Conservation (phyloP, 2,888 invertebrate genomes). For the Agrypnus murinus region DNA sequence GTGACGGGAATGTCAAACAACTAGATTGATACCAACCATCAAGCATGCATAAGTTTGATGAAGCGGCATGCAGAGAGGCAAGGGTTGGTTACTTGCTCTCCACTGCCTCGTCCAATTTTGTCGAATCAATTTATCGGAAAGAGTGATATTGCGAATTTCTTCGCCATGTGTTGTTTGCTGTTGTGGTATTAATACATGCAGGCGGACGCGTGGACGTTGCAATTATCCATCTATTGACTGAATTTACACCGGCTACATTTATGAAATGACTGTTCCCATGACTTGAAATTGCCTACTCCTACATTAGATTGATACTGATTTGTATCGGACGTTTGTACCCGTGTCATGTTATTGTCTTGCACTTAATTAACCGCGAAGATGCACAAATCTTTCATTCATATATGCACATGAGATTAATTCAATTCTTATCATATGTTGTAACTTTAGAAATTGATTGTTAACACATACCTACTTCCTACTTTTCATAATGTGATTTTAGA, state of each 20-base stretch:
- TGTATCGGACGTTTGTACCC: too few relatives aligned
- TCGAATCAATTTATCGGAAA: conserved; percentile 61
- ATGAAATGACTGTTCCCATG: conserved; percentile 1
- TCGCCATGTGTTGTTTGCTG: conserved; percentile 46
- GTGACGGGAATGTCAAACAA: conserved; percentile 67
- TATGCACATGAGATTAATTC: background rate
- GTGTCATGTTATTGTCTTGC: too few relatives aligned
- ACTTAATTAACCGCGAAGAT: too few relatives aligned
- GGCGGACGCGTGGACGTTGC: conserved; percentile 47
- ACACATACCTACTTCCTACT: too few relatives aligned
- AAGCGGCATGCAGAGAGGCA: conserved; percentile 40
- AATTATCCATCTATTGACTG: conserved; percentile 42
- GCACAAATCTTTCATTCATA: too few relatives aligned
- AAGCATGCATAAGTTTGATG: conserved; percentile 64
- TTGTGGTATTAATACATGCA: conserved; percentile 38
- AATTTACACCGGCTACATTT: conserved; percentile 1
- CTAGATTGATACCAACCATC: conserved; percentile 66
- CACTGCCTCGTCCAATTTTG: conserved; percentile 60
- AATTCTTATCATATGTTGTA: too few relatives aligned
- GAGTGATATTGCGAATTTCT: conserved; percentile 51
- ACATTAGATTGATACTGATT: background rate
- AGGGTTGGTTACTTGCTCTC: conserved; percentile 45
- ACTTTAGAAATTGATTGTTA: too few relatives aligned
- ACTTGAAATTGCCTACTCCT: conserved; percentile 9
- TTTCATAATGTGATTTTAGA: too few relatives aligned